A percentile compares a stretch with the other conserved stretches of the same genome.
Evolutionary conservation across 2,888 invertebrate species (phyloP).

Genomic region (Herminia tarsipennalis): DNA sequence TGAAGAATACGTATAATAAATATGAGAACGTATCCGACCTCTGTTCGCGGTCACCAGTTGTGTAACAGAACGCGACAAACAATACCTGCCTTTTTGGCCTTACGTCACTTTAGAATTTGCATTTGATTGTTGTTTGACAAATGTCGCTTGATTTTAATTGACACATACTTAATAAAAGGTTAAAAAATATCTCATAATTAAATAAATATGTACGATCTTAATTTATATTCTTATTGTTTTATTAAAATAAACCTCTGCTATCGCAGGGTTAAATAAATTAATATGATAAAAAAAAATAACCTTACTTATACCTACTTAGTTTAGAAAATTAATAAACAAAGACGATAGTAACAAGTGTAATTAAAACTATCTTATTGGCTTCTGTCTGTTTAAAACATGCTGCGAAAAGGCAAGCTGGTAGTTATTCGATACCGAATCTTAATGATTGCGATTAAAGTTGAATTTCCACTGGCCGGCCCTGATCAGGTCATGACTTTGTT

Average conservation of each 20-base stretch:
- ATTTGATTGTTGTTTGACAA: conserved; percentile 57
- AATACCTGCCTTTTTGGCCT: conserved; percentile 65
- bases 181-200: too few species aligned
- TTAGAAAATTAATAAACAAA: conserved; percentile 7
- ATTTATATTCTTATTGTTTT: too few species aligned
- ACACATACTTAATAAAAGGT: too few species aligned
- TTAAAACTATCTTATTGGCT: conserved; percentile 17
- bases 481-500: conserved; percentile 65
- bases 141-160: conserved; percentile 48
- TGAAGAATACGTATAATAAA: conserved; percentile 84
- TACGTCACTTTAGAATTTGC: conserved; percentile 59
- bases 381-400: conserved; percentile 13
- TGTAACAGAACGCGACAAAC: conserved; percentile 76
- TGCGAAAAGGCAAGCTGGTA: conserved; percentile 1
- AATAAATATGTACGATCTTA: too few species aligned
- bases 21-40: conserved; percentile 84
- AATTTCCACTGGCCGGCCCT: conserved; percentile 33
- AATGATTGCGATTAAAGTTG: conserved; percentile 22
- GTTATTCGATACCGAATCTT: conserved; percentile 19
- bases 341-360: conserved; percentile 7
- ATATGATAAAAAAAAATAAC: neutral
- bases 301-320: neutral
- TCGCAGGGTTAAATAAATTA: conserved; percentile 22
- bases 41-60: conserved; percentile 80
- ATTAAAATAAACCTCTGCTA: too few species aligned